Evolutionary conservation across 30 jellyfish, hydroid and myxozoan genomes (phyloP).

Genomic region (Turritopsis rubra): DNA sequence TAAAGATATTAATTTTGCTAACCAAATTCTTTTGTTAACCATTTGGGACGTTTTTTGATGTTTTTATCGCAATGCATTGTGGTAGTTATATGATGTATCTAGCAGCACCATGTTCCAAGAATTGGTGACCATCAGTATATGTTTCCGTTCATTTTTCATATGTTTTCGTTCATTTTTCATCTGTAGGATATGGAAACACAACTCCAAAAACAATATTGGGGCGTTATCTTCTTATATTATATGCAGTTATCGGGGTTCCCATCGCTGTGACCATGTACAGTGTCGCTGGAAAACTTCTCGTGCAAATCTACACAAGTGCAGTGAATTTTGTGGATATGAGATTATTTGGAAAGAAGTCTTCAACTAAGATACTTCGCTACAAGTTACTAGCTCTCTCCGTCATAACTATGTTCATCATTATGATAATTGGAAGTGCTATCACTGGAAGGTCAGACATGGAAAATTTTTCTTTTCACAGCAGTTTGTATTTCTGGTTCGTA

Average conservation of each 20-base stretch:
- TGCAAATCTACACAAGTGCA: neutral
- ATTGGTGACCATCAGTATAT: no score
- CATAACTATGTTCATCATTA: neutral
- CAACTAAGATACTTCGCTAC: neutral
- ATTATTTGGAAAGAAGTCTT: neutral
- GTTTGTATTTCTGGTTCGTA: conserved; percentile 20
- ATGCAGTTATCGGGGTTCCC: conserved; percentile 10
- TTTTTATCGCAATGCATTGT: neutral
- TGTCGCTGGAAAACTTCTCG: conserved; percentile 20
- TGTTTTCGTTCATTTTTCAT: no score
- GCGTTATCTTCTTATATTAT: neutral
- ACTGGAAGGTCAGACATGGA: conserved; percentile 10
- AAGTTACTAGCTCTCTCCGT: neutral
- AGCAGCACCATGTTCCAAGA: neutral
- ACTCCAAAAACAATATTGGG: conserved; percentile 18
- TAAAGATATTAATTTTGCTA: no score
- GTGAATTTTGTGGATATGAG: neutral
- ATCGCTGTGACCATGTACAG: conserved; percentile 22
- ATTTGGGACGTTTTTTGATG: no score
- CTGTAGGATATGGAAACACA: conserved; percentile 23
- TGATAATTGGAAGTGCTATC: conserved; percentile 1
- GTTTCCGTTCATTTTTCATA: no score
- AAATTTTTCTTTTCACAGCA: neutral
- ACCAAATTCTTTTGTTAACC: no score
- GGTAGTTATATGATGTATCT: neutral